Percentiles rank a stretch among this genome's conserved stretches.
phyloP scores from a whole-genome alignment of 2,888 invertebrate species.

The Phaedon cochleariae region DNA sequence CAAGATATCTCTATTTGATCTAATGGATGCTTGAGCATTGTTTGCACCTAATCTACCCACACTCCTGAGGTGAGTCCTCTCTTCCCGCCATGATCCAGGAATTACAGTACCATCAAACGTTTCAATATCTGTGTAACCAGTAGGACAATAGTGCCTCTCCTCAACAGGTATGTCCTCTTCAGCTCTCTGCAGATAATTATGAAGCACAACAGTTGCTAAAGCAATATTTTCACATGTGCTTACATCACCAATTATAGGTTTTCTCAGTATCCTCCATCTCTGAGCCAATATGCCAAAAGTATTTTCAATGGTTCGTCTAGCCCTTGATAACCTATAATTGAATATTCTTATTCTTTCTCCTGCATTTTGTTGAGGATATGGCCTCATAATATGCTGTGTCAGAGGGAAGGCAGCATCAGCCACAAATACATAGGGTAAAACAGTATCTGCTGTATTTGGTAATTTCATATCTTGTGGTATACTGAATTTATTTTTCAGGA shows the following conservation, averaged over 20 bases:
- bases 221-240: slow-evolving; percentile 26
- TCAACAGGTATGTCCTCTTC: slow-evolving; percentile 12
- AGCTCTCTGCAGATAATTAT: slow-evolving; percentile 35
- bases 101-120: slow-evolving; percentile 3
- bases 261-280: slow-evolving; percentile 14
- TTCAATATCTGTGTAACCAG: slow-evolving; percentile 12
- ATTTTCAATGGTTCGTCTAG: slow-evolving; percentile 2
- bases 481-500: slow-evolving; percentile 7
- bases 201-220: slow-evolving; percentile 26
- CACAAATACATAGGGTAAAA: slow-evolving; percentile 18
- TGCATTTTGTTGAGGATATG: slow-evolving; percentile 1
- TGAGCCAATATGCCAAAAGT: slow-evolving; percentile 7
- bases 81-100: slow-evolving; percentile 29
- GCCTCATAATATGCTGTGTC: slow-evolving; percentile 13
- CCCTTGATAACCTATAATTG: slow-evolving; percentile 11
- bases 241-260: slow-evolving; percentile 29
- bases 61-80: neutral
- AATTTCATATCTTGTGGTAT: slow-evolving; percentile 3
- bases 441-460: slow-evolving; percentile 1
- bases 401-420: slow-evolving; percentile 23
- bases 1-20: neutral
- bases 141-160: neutral
- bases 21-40: neutral
- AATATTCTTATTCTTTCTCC: neutral
- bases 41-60: neutral